Evolutionary conservation across 2,797 vertebrate species (phyloP).

Genomic region (Enoplosus armatus): DNA sequence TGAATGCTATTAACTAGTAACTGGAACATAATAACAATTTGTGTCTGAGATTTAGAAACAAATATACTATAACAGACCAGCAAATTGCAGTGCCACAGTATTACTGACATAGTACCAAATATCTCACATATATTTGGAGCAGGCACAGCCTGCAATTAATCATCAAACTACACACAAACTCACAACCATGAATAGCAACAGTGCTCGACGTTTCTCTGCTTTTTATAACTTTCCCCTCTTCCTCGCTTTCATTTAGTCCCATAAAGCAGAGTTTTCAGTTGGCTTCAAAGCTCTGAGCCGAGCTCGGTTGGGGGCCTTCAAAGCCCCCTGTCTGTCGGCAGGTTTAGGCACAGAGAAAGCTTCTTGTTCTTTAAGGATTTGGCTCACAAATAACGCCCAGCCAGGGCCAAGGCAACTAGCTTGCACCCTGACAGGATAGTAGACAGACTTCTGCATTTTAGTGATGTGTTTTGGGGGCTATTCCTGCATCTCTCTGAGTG

Average conservation of each 20-base stretch:
- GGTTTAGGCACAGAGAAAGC: conserved; percentile 88
- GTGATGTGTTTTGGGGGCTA: conserved; percentile 70
- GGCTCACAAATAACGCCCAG: conserved; percentile 87
- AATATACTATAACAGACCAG: not conserved
- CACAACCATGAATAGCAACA: conserved; percentile 52
- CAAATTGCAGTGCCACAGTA: conserved; percentile 28
- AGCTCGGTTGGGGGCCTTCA: conserved; percentile 91
- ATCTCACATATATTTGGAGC: conserved; percentile 31
- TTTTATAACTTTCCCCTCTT: conserved; percentile 73
- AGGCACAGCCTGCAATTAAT: conserved; percentile 47
- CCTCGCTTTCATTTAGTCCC: conserved; percentile 79
- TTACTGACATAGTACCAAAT: conserved; percentile 3
- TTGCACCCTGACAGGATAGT: conserved; percentile 75
- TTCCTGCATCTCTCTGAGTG: conserved; percentile 74
- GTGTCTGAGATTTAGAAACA: conserved; percentile 1
- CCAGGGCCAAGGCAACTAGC: conserved; percentile 78
- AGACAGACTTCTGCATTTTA: conserved; percentile 70
- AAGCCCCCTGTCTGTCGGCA: conserved; percentile 89
- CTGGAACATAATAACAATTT: not conserved
- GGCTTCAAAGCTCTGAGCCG: conserved; percentile 87
- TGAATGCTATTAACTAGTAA: not conserved
- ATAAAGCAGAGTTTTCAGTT: conserved; percentile 85
- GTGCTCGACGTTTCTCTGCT: conserved; percentile 56
- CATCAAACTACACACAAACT: conserved; percentile 48
- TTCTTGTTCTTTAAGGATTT: conserved; percentile 89